Evolutionary conservation across 2,888 invertebrate species (phyloP).

Genomic region (Athalia cordata): DNA sequence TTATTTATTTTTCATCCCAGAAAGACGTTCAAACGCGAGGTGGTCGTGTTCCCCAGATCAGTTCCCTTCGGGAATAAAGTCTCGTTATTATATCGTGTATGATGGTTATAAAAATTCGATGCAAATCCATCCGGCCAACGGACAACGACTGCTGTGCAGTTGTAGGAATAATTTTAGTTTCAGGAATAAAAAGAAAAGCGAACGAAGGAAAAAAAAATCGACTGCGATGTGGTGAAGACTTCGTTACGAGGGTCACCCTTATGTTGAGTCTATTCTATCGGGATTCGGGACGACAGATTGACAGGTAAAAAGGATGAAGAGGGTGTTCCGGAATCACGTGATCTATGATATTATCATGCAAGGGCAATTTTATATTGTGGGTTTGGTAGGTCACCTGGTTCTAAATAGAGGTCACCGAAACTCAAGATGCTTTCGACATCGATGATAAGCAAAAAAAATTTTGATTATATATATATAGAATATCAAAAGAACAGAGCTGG

Average conservation of each 20-base stretch:
- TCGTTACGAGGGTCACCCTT: constrained; percentile 14
- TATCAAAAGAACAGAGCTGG: not conserved
- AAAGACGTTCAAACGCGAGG: not conserved
- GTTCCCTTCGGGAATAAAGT: constrained; percentile 25
- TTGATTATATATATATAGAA: not conserved
- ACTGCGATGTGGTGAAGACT: not conserved
- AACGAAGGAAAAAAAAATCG: not conserved
- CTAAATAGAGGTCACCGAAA: too few relatives aligned
- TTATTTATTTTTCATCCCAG: constrained; percentile 36
- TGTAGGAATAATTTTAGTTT: constrained; percentile 15
- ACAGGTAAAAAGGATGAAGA: constrained; percentile 17
- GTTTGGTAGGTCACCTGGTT: constrained; percentile 8
- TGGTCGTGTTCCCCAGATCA: not conserved
- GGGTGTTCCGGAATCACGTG: constrained; percentile 3
- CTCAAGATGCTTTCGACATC: not conserved
- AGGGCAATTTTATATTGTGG: constrained; percentile 23
- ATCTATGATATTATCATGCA: constrained; percentile 9
- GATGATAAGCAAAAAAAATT: not conserved
- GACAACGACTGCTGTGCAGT: not conserved
- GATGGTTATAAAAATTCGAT: constrained; percentile 14
- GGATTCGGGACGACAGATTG: constrained; percentile 25
- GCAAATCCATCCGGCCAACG: constrained; percentile 36
- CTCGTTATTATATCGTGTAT: constrained; percentile 28
- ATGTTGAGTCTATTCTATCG: not conserved
- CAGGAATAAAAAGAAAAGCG: not conserved